Evolutionary conservation across 2,113 vertebrate genomes (phyloP), one percentile per base, ranked within the genome.

Genomic region (Chiloscyllium plagiosum): DNA sequence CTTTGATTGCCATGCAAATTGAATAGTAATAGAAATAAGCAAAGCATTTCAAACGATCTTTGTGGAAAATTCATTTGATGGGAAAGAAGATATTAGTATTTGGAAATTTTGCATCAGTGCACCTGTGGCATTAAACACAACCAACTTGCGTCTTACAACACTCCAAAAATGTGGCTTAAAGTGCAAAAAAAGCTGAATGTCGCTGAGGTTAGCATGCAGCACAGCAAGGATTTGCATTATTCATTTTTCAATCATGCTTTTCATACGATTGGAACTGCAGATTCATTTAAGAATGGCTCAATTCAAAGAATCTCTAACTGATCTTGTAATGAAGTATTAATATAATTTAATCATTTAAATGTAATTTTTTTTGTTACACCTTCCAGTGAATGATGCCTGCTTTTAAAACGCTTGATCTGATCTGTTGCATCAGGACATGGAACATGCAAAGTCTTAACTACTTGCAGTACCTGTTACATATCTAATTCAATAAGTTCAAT

Each of bases 341-440:
- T 95, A 76, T 95, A 95, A 95, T 95, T 95, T 95, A 72, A 22
- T 72, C 68, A 95, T 72, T 95, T 72, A 95, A 95, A 72, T 42
- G 66, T 90, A 33, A 90, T 22, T 66, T 90, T n/a, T 90, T 93
- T 93, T 66, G 89, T 93, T 66, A 66, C 4, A n/a, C n/a, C 20
- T 66, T 93, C 61, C 20, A 37, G 61, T 93, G 61, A 93, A 93
- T 66, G 33, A 68, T 68, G 61, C 22, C 65, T 92, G 29, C 61
- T 66, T 93, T 90, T 37, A 65, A 19, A 42, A 5, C 42, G 47
- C 42, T 65, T 65, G 61, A 93, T 93, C 61, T 93, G n/a, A 93
- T 37, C 37, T 68, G n/a, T 1, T 61, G 61, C 20, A 17, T 47
- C 85, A 52, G 29, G 89, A 29, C 89, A 93, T 93, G 61, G 19